Evolutionary conservation across 2,888 invertebrate species (phyloP).

Genomic region (Hartigia nigra): DNA sequence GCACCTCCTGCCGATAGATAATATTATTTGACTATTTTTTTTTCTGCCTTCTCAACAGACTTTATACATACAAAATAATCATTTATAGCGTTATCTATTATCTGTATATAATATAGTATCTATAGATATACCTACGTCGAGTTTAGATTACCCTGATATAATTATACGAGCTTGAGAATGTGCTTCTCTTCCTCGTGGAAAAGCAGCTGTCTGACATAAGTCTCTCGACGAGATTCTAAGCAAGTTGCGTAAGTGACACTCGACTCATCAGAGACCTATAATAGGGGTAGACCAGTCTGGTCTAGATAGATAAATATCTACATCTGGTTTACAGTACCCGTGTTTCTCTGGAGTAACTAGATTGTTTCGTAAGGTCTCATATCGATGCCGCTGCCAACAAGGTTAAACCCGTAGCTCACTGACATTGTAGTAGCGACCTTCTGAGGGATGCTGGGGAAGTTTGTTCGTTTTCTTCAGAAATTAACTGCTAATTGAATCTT

Average conservation of each 20-base stretch:
- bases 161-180: conserved; percentile 8
- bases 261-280: not conserved
- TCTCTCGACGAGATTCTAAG: conserved; percentile 55
- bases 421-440: too few relatives aligned
- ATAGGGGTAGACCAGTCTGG: not conserved
- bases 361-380: too few relatives aligned
- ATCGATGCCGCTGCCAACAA: too few relatives aligned
- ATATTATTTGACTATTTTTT: not conserved
- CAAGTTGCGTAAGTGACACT: conserved; percentile 42
- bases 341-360: not conserved
- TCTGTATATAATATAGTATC: not conserved
- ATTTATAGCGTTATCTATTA: not conserved
- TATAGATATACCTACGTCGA: not conserved
- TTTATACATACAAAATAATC: not conserved
- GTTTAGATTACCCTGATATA: conserved; percentile 28
- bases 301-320: not conserved
- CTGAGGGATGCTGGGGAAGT: too few relatives aligned
- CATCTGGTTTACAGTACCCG: not conserved
- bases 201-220: conserved; percentile 58
- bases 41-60: not conserved
- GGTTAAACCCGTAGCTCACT: too few relatives aligned
- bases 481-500: too few relatives aligned
- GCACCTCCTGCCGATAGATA: not conserved
- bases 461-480: too few relatives aligned
- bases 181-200: conserved; percentile 26